These are phyloP conservation scores for Cervus canadensis DNA, from an alignment of 2,113 vertebrate species.

Conservation along the genomic window DNA sequence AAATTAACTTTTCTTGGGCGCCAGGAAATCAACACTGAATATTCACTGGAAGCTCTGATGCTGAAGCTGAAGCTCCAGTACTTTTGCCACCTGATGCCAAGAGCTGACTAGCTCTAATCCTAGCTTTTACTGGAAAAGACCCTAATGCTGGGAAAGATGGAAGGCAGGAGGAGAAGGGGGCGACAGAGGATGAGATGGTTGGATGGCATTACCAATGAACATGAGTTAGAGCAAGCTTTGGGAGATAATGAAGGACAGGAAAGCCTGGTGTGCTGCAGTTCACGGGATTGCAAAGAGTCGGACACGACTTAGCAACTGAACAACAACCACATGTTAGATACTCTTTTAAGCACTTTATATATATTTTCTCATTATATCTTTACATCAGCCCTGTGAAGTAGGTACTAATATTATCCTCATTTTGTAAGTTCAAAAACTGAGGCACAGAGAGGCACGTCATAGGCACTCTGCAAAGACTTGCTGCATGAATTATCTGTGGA, in stretches of 20 bases:
- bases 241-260: not conserved
- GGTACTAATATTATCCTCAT: not conserved
- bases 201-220: not conserved
- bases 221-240: not conserved
- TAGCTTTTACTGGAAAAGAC: not conserved
- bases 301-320: not conserved
- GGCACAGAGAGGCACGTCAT: not conserved
- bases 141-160: not conserved
- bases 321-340: not conserved
- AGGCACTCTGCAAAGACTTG: not conserved
- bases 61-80: not conserved
- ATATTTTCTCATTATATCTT: not conserved
- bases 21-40: not conserved
- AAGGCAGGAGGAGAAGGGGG: not conserved
- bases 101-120: not conserved
- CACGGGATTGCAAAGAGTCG: rapidly evolving
- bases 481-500: not conserved
- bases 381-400: not conserved
- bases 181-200: not conserved
- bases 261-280: not conserved
- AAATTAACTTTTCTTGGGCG: not conserved
- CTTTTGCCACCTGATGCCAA: not conserved
- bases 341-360: not conserved
- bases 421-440: not conserved
- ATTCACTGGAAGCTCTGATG: not conserved